Percentiles rank a stretch among this genome's conserved stretches.
Conservation (phyloP, 2,888 invertebrate genomes). For the Megastigmus dorsalis region DNA sequence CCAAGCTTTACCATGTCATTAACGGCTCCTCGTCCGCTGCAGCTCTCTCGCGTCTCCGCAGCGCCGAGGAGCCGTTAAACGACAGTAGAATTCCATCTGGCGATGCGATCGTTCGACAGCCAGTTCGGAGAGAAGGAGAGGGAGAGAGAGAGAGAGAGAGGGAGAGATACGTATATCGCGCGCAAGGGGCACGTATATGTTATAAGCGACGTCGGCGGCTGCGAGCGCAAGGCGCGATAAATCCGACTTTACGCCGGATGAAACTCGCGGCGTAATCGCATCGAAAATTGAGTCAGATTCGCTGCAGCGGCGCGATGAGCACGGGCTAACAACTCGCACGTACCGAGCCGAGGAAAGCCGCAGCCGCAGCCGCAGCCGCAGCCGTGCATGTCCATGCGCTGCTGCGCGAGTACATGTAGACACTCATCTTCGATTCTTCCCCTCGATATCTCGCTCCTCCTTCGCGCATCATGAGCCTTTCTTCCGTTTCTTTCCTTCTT, state of each 20-base stretch:
- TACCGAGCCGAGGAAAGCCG: too few species aligned
- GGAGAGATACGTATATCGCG: background rate
- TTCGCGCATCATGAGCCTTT: too few species aligned
- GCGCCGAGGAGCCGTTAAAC: slow-evolving; percentile 40
- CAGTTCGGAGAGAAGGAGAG: background rate
- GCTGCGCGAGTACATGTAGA: slow-evolving; percentile 7
- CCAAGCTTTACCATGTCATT: slow-evolving; percentile 42
- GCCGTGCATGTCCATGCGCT: too few species aligned
- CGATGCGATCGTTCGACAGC: slow-evolving; percentile 9
- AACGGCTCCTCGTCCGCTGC: slow-evolving; percentile 15
- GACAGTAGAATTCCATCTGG: slow-evolving; percentile 41
- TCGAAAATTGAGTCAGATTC: slow-evolving; percentile 47
- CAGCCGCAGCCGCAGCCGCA: too few species aligned
- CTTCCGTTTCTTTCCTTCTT: background rate
- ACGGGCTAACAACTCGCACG: slow-evolving; percentile 43
- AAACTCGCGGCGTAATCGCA: slow-evolving; percentile 31
- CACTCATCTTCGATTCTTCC: slow-evolving; percentile 41
- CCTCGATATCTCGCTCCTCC: background rate
- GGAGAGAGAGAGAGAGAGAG: background rate
- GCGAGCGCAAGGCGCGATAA: background rate
- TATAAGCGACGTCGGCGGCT: background rate
- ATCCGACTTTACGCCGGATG: slow-evolving; percentile 18
- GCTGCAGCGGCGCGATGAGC: too few species aligned
- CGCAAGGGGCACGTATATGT: background rate
- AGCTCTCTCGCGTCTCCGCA: too few species aligned